Conservation (phyloP, 1,140 invertebrate genomes). For the Glossosoma conforme region DNA sequence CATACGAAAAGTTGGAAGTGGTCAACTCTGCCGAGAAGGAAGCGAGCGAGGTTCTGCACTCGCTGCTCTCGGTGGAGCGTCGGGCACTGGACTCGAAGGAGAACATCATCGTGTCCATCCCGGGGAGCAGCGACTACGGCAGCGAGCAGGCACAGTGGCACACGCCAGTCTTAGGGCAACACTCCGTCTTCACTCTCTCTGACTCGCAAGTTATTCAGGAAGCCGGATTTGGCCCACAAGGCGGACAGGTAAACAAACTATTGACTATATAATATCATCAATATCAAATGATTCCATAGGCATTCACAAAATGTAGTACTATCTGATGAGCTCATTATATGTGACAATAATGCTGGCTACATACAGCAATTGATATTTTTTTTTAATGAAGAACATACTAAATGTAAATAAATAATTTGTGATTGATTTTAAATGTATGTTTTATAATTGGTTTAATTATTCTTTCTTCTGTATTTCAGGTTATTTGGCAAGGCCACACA, state of each 20-base stretch:
- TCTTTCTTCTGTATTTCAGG: slow-evolving; percentile 39
- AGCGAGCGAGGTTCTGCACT: slow-evolving; percentile 61
- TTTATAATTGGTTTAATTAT: not conserved
- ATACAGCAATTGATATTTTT: too few species aligned
- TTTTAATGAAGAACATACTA: too few species aligned
- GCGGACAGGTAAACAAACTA: slow-evolving; percentile 22
- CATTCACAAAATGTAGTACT: too few species aligned
- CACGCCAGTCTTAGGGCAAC: slow-evolving; percentile 52
- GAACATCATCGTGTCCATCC: slow-evolving; percentile 48
- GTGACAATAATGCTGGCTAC: too few species aligned
- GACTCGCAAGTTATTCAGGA: slow-evolving; percentile 43
- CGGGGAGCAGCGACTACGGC: slow-evolving; percentile 39
- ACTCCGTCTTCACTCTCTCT: slow-evolving; percentile 46
- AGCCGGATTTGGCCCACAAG: slow-evolving; percentile 23
- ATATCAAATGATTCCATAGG: too few species aligned
- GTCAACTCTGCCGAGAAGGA: slow-evolving; percentile 57
- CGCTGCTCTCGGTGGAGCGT: slow-evolving; percentile 57
- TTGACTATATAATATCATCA: too few species aligned
- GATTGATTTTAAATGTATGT: not conserved
- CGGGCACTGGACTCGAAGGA: slow-evolving; percentile 49
- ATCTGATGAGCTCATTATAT: too few species aligned
- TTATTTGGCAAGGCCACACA: slow-evolving; percentile 57
- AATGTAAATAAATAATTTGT: too few species aligned
- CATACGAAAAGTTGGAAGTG: slow-evolving; percentile 49
- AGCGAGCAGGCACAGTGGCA: slow-evolving; percentile 54